Evolutionary conservation across 2,797 vertebrate genomes (phyloP).

Genomic region (Anableps anableps): DNA sequence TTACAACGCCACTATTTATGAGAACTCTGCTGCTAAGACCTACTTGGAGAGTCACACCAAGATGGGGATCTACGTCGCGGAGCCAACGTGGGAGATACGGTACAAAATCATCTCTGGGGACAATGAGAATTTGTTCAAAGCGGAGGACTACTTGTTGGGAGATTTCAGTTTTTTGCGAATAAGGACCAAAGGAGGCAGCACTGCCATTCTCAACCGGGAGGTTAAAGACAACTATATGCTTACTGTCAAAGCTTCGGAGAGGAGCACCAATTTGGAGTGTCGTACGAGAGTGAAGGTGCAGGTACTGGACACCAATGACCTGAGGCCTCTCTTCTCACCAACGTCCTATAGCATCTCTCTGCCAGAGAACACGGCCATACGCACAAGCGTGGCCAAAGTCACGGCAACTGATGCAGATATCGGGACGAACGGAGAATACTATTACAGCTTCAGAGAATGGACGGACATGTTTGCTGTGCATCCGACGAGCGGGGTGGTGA

Average conservation of each 20-base stretch:
- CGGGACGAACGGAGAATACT: slow-evolving; percentile 98
- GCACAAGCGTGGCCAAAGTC: slow-evolving; percentile 92
- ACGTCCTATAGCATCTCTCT: slow-evolving; percentile 96
- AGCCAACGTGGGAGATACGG: slow-evolving; percentile 91
- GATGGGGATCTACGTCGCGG: slow-evolving; percentile 92
- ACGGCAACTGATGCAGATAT: slow-evolving; percentile 97
- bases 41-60: slow-evolving; percentile 92
- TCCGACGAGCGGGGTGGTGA: slow-evolving; percentile 93
- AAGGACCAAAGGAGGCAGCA: slow-evolving; percentile 99
- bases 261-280: slow-evolving; percentile 86
- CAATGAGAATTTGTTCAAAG: slow-evolving; percentile 98
- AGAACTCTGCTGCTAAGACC: slow-evolving; percentile 98
- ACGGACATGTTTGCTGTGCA: slow-evolving; percentile 97
- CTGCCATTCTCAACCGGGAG: slow-evolving; percentile 96
- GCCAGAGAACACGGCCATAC: slow-evolving; percentile 92
- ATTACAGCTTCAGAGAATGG: slow-evolving; percentile 97
- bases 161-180: slow-evolving; percentile 98
- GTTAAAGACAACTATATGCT: slow-evolving; percentile 95
- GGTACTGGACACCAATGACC: slow-evolving; percentile 97
- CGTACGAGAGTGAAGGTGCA: slow-evolving; percentile 89
- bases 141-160: slow-evolving; percentile 93
- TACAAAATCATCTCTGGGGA: slow-evolving; percentile 99
- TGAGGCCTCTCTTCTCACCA: slow-evolving; percentile 96
- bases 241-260: slow-evolving; percentile 92
- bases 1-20: slow-evolving; percentile 95